Evolutionary conservation across 2,797 vertebrate species (phyloP).

Genomic region (Microhierax caerulescens): DNA sequence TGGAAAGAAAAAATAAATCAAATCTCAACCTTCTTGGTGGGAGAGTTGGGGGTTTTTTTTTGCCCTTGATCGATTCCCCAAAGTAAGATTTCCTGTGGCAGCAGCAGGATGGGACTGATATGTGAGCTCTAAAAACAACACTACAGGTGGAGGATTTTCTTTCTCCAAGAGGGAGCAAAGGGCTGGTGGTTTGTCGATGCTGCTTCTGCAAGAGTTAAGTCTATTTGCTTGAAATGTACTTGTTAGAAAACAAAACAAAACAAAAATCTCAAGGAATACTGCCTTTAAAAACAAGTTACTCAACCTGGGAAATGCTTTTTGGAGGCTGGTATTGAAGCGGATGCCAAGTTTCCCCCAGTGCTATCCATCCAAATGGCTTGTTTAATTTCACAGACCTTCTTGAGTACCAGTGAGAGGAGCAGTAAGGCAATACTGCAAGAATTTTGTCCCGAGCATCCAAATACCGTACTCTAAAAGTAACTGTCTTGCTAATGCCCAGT

Average conservation of each 20-base stretch:
- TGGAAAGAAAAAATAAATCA: neutral
- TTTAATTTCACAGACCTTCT: neutral
- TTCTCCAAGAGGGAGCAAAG: neutral
- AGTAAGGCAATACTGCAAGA: neutral
- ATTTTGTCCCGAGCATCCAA: neutral
- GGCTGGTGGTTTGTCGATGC: neutral
- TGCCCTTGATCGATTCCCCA: neutral
- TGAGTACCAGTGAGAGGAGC: neutral
- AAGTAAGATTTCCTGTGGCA: neutral
- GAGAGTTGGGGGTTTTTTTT: too few species aligned
- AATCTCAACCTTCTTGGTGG: neutral
- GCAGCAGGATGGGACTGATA: neutral
- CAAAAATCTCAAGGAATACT: neutral
- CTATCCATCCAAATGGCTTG: neutral
- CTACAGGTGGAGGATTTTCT: neutral
- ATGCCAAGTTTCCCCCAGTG: slow-evolving; percentile 4
- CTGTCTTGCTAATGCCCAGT: neutral
- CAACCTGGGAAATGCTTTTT: slow-evolving; percentile 3
- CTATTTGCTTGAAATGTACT: neutral
- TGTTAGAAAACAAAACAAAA: neutral
- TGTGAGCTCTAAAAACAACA: neutral
- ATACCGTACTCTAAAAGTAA: neutral
- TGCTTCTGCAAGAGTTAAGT: neutral
- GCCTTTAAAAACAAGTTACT: slow-evolving; percentile 31
- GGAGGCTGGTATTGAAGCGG: neutral